Conservation (phyloP, 2,797 vertebrate genomes). For the Oreochromis grahami region DNA sequence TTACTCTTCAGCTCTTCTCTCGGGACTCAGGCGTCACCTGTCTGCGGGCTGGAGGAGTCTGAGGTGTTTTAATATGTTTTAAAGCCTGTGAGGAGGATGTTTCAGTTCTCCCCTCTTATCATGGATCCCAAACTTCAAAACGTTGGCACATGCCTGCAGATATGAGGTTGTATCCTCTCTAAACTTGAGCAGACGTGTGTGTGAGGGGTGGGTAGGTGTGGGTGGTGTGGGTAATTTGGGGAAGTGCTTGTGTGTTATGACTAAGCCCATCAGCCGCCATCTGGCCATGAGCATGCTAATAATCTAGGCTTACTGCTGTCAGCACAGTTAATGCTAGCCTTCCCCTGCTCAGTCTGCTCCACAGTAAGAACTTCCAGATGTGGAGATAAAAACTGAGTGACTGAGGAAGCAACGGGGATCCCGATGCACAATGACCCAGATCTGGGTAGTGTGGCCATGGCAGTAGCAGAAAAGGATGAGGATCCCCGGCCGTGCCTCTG, state of each 20-base stretch:
- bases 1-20: not conserved
- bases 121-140: constrained; percentile 31
- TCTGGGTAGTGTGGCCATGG: not conserved
- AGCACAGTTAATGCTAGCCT: constrained; percentile 41
- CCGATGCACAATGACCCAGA: constrained; percentile 16
- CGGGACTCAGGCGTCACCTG: not conserved
- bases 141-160: constrained; percentile 27
- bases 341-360: constrained; percentile 44
- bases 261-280: constrained; percentile 73
- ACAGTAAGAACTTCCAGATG: constrained; percentile 15
- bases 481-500: constrained; percentile 46
- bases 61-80: constrained; percentile 26
- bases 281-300: constrained; percentile 79
- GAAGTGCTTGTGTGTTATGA: constrained; percentile 45
- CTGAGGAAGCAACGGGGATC: not conserved
- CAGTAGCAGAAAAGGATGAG: not conserved
- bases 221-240: constrained; percentile 10
- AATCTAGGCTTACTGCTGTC: constrained; percentile 78
- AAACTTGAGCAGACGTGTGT: constrained; percentile 11
- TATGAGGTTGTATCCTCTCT: constrained; percentile 1
- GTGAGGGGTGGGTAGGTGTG: not conserved
- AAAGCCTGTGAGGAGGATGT: constrained; percentile 14
- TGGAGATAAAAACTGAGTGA: not conserved
- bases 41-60: not conserved
- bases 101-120: constrained; percentile 17